Evolutionary conservation across 2,888 invertebrate species (phyloP).

Genomic region (Ctena decussata): DNA sequence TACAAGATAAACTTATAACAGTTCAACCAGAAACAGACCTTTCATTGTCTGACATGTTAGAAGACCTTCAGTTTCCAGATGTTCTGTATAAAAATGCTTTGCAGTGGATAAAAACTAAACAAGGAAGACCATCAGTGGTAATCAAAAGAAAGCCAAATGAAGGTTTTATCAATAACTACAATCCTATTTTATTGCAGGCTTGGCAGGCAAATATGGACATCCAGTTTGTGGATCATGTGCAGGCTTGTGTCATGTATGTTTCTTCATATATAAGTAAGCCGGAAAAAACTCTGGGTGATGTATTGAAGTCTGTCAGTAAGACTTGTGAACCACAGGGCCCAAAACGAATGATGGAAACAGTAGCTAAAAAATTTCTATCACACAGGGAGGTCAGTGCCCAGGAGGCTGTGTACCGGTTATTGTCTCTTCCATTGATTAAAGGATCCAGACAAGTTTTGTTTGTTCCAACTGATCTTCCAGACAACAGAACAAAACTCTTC

Average conservation of each 20-base stretch:
- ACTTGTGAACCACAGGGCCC: conserved; percentile 30
- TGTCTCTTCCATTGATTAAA: conserved; percentile 52
- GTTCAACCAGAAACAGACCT: too few species aligned
- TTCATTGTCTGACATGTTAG: too few species aligned
- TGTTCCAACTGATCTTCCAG: conserved; percentile 58
- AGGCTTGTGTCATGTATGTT: too few species aligned
- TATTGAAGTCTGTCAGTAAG: conserved; percentile 35
- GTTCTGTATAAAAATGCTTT: conserved; percentile 24
- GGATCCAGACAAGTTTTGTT: conserved; percentile 41
- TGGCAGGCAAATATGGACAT: conserved; percentile 64
- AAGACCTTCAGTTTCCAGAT: conserved; percentile 27
- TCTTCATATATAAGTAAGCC: too few species aligned
- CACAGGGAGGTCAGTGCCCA: conserved; percentile 64
- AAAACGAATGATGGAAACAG: conserved; percentile 26
- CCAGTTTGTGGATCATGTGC: too few species aligned
- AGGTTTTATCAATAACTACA: conserved; percentile 34
- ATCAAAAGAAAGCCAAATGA: too few species aligned
- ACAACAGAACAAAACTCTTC: conserved; percentile 42
- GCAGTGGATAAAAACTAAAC: too few species aligned
- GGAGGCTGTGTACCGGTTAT: conserved; percentile 64
- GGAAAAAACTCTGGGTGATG: conserved; percentile 45
- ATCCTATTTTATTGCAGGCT: too few species aligned
- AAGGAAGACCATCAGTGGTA: too few species aligned
- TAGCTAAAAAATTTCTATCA: conserved; percentile 58
- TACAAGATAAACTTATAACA: too few species aligned